A percentile compares a stretch with the other conserved stretches of the same genome.
Evolutionary conservation across 1,140 invertebrate genomes (phyloP).

Genomic region (Zaprionus lachaisei): DNA sequence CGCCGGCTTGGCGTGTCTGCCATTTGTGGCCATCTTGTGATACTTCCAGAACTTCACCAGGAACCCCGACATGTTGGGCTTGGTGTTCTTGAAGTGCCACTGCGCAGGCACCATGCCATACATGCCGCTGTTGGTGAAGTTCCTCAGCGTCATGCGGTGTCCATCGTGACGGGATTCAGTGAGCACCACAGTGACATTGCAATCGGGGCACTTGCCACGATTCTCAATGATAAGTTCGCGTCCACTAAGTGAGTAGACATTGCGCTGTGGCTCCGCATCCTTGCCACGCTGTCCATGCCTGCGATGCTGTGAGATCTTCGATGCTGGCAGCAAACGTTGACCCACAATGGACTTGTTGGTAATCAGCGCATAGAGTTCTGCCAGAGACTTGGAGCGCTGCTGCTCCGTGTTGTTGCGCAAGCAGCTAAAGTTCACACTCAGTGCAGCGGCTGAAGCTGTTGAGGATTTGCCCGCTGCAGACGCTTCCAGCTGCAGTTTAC

Average conservation of each 20-base stretch:
- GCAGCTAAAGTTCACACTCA: conserved; percentile 81
- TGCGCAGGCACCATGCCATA: conserved; percentile 89
- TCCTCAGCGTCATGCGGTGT: conserved; percentile 85
- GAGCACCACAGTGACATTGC: conserved; percentile 87
- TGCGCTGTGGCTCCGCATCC: conserved; percentile 86
- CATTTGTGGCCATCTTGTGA: conserved; percentile 78
- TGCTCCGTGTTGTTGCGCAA: conserved; percentile 84
- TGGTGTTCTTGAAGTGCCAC: conserved; percentile 86
- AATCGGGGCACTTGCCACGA: conserved; percentile 88
- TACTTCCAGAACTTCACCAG: conserved; percentile 93
- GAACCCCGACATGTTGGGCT: conserved; percentile 88
- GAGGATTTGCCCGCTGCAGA: conserved; percentile 52
- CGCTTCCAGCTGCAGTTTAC: conserved; percentile 79
- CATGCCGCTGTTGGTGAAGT: conserved; percentile 86
- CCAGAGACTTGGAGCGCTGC: conserved; percentile 74
- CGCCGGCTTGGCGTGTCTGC: conserved; percentile 14
- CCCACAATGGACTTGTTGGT: conserved; percentile 80
- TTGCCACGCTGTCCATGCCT: conserved; percentile 85
- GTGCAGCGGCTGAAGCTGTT: conserved; percentile 43
- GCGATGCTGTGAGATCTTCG: conserved; percentile 79
- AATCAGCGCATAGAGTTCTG: conserved; percentile 84
- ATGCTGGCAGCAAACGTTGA: conserved; percentile 47
- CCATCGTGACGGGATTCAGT: conserved; percentile 85
- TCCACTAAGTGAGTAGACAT: conserved; percentile 86
- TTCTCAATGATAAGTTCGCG: conserved; percentile 88